phyloP scores from a whole-genome alignment of 1,140 invertebrate genomes.

The Drosophila elegans region DNA sequence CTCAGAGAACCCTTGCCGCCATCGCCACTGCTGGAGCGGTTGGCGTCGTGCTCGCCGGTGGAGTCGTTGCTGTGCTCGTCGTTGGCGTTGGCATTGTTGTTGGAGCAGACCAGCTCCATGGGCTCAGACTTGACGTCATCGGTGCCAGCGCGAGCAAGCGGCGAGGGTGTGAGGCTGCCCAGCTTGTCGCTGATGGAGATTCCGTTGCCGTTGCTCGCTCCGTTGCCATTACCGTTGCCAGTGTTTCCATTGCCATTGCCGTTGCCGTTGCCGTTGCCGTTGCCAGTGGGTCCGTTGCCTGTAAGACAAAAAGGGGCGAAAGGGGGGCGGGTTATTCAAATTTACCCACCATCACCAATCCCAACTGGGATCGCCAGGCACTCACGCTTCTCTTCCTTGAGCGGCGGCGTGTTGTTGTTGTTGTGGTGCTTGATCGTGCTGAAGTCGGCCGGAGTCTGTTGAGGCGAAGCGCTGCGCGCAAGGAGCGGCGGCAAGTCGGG shows the following conservation, averaged over 20 bases:
- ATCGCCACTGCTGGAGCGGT: slow-evolving; percentile 79
- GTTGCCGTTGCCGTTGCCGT: slow-evolving; percentile 35
- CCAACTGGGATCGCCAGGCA: not conserved
- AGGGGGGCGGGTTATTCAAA: not conserved
- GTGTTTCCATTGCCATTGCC: slow-evolving; percentile 62
- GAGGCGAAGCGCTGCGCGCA: slow-evolving; percentile 84
- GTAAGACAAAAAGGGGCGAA: not conserved
- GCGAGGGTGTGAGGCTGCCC: slow-evolving; percentile 86
- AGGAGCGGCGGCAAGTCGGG: slow-evolving; percentile 78
- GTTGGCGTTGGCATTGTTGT: slow-evolving; percentile 87
- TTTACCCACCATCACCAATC: not conserved
- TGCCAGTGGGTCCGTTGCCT: slow-evolving; percentile 63
- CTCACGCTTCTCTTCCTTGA: slow-evolving; percentile 85
- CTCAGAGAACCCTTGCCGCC: slow-evolving; percentile 84
- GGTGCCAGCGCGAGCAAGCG: slow-evolving; percentile 85
- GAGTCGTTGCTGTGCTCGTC: slow-evolving; percentile 88
- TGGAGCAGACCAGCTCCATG: slow-evolving; percentile 90
- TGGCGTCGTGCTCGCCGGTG: slow-evolving; percentile 83
- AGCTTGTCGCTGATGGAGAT: slow-evolving; percentile 80
- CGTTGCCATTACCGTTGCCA: slow-evolving; percentile 85
- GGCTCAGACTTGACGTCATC: slow-evolving; percentile 92
- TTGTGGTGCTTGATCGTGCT: slow-evolving; percentile 88
- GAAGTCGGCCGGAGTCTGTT: slow-evolving; percentile 90
- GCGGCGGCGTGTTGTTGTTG: slow-evolving; percentile 86
- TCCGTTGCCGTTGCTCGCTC: slow-evolving; percentile 84